phyloP scores from a whole-genome alignment of 2,113 vertebrate genomes.

The Mastomys natalensis region DNA sequence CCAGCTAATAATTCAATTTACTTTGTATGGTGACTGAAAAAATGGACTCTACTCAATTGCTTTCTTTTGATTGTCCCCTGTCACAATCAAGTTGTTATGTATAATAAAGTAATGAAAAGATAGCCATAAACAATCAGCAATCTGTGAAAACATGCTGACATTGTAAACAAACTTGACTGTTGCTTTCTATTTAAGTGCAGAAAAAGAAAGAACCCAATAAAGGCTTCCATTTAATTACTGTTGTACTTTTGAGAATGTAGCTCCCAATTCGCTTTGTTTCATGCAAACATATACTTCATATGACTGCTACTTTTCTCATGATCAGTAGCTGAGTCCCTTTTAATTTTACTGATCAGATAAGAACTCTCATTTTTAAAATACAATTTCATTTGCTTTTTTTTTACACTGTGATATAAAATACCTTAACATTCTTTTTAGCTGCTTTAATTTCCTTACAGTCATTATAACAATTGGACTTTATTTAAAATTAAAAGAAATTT shows the following conservation, averaged over 20 bases:
- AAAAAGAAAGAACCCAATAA: not conserved
- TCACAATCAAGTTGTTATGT: not conserved
- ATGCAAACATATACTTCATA: not conserved
- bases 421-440: constrained; percentile 2
- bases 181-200: not conserved
- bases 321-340: constrained; percentile 14
- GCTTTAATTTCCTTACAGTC: constrained; percentile 53
- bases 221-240: not conserved
- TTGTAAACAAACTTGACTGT: constrained; percentile 12
- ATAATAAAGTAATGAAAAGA: constrained; percentile 35
- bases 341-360: constrained; percentile 38
- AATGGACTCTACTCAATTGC: not conserved
- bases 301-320: not conserved
- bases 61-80: not conserved
- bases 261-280: not conserved
- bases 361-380: not conserved
- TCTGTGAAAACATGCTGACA: not conserved
- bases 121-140: not conserved
- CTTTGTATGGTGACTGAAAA: not conserved
- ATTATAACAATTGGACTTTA: not conserved
- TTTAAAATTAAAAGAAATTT: constrained; percentile 5
- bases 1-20: constrained; percentile 32
- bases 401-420: constrained; percentile 8
- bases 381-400: constrained; percentile 15
- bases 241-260: not conserved